A percentile compares a stretch with the other conserved stretches of the same genome.
Evolutionary conservation across 2,888 invertebrate genomes (phyloP).

Genomic region (Tuta absoluta): DNA sequence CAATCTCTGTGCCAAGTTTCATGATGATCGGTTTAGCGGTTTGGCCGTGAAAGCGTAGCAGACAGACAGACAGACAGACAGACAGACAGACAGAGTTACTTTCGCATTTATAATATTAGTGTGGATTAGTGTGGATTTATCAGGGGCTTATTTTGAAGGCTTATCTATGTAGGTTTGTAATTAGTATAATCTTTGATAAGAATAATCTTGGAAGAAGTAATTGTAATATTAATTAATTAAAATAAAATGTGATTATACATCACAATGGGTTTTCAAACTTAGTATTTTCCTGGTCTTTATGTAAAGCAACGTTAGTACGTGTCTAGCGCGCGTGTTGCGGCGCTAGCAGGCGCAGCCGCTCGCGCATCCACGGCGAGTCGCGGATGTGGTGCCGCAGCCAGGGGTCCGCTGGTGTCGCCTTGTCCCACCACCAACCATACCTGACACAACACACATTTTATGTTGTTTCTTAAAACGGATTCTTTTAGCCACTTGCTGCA

Average conservation of each 20-base stretch:
- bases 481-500: no score
- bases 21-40: no score
- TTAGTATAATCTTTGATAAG: conserved; percentile 4
- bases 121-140: not conserved
- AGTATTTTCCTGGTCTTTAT: no score
- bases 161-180: not conserved
- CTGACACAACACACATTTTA: conserved; percentile 47
- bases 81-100: no score
- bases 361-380: conserved; percentile 73
- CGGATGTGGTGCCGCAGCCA: conserved; percentile 68
- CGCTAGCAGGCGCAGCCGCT: conserved; percentile 60
- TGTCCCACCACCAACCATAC: conserved; percentile 60
- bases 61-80: no score
- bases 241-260: no score
- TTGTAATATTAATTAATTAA: not conserved
- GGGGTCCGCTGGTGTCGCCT: conserved; percentile 43
- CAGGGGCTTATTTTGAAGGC: not conserved
- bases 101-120: no score
- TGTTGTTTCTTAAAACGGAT: no score
- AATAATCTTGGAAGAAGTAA: not conserved
- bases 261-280: not conserved
- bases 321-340: conserved; percentile 41
- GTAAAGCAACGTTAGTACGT: not conserved
- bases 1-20: no score
- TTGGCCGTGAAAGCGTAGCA: no score